These are phyloP conservation scores for Brachypalpus laphriformis DNA, from an alignment of 2,888 invertebrate genomes.

Conservation along the genomic window DNA sequence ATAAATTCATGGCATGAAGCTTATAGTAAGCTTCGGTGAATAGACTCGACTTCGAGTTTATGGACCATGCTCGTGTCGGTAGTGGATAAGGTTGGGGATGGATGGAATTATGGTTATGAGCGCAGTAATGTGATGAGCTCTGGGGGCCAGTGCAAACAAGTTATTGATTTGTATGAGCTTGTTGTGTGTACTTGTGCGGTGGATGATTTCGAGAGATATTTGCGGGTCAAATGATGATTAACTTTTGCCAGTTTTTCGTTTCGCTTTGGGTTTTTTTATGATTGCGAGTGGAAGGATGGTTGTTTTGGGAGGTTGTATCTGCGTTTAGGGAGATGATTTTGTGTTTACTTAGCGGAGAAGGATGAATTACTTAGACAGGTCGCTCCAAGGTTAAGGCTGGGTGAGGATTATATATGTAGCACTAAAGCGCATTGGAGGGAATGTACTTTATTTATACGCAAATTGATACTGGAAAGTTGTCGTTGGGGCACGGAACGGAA, in stretches of 20 bases:
- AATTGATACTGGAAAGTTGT: not conserved
- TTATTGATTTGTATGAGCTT: constrained; percentile 66
- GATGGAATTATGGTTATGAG: constrained; percentile 61
- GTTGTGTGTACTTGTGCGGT: not conserved
- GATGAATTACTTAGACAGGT: constrained; percentile 25
- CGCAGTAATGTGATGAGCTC: constrained; percentile 66
- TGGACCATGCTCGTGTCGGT: constrained; percentile 1
- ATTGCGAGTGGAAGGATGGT: not conserved
- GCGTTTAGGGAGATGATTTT: constrained; percentile 31
- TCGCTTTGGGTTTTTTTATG: not conserved
- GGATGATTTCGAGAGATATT: not conserved
- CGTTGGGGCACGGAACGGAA: not conserved
- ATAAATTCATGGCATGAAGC: constrained; percentile 55
- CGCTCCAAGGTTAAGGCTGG: not conserved
- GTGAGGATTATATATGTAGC: not conserved
- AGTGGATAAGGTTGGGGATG: constrained; percentile 15
- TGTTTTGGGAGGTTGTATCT: constrained; percentile 5
- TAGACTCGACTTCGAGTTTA: constrained; percentile 44
- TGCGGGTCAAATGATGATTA: constrained; percentile 28
- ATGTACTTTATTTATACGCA: not conserved
- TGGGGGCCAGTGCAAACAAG: constrained; percentile 51
- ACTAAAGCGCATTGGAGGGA: not conserved
- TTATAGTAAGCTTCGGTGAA: constrained; percentile 40
- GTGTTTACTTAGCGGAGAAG: constrained; percentile 32
- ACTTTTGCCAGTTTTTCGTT: not conserved